phyloP scores from a whole-genome alignment of 1,140 invertebrate species.

The Grapholita molesta region DNA sequence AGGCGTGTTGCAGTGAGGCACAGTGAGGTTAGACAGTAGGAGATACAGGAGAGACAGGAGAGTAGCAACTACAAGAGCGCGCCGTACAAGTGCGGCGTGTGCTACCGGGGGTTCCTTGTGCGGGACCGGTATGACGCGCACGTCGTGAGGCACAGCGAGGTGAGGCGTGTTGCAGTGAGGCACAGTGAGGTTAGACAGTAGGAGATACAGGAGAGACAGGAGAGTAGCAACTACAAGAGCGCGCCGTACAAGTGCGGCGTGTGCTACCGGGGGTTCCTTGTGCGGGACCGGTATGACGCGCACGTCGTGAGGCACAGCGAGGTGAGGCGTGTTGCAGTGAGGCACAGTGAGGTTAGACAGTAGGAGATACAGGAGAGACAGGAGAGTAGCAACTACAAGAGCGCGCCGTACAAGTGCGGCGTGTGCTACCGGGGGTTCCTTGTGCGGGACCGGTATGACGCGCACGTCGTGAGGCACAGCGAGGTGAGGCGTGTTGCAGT shows the following conservation, averaged over 20 bases:
- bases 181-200: constrained; percentile 44
- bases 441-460: constrained; percentile 48
- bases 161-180: too few relatives aligned
- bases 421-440: constrained; percentile 54
- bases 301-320: constrained; percentile 18
- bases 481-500: too few relatives aligned
- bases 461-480: constrained; percentile 48
- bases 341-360: too few relatives aligned
- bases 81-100: constrained; percentile 48
- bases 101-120: constrained; percentile 53
- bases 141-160: constrained; percentile 41
- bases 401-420: constrained; percentile 48
- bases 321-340: too few relatives aligned
- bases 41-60: constrained; percentile 48
- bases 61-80: constrained; percentile 39
- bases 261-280: constrained; percentile 52
- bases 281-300: constrained; percentile 50
- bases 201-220: constrained; percentile 47
- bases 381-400: constrained; percentile 37
- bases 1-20: constrained; percentile 18
- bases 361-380: constrained; percentile 51
- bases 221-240: constrained; percentile 35
- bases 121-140: constrained; percentile 53
- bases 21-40: constrained; percentile 22
- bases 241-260: constrained; percentile 48